phyloP scores from a whole-genome alignment of 2,797 vertebrate species.

The Enteromius unitaeniatus region DNA sequence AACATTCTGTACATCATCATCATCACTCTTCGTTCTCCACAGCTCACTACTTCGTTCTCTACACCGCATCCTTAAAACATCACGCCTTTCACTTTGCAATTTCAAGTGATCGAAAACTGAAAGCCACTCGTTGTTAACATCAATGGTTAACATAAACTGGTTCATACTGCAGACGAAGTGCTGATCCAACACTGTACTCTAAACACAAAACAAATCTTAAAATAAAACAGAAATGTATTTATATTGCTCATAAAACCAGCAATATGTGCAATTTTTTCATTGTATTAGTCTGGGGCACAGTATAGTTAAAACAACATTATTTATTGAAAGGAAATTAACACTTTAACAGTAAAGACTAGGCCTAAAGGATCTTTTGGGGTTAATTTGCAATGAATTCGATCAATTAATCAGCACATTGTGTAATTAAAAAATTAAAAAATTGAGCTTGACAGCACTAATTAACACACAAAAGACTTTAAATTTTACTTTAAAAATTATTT shows the following conservation, averaged over 20 bases:
- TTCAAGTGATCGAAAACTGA: neutral
- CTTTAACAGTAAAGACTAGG: too few relatives aligned
- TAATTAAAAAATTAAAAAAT: neutral
- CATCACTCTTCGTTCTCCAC: conserved; percentile 20
- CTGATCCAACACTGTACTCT: neutral
- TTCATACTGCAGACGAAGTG: neutral
- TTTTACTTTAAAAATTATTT: neutral
- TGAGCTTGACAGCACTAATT: neutral
- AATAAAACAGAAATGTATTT: neutral
- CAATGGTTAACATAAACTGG: neutral
- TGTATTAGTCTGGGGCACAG: neutral
- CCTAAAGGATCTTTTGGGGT: neutral
- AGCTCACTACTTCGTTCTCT: neutral
- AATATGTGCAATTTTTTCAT: neutral
- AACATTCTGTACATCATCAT: neutral
- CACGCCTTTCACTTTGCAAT: neutral
- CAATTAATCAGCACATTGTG: neutral
- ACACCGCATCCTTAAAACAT: neutral
- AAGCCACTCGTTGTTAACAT: neutral
- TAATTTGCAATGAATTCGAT: neutral
- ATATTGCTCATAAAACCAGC: neutral
- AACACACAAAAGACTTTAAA: neutral
- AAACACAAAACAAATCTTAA: neutral
- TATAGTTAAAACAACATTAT: too few relatives aligned
- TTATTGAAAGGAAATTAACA: too few relatives aligned